Evolutionary conservation across 2,888 invertebrate genomes (phyloP), one percentile per base, ranked within the genome.

Genomic region (Sphaerophoria taeniata): DNA sequence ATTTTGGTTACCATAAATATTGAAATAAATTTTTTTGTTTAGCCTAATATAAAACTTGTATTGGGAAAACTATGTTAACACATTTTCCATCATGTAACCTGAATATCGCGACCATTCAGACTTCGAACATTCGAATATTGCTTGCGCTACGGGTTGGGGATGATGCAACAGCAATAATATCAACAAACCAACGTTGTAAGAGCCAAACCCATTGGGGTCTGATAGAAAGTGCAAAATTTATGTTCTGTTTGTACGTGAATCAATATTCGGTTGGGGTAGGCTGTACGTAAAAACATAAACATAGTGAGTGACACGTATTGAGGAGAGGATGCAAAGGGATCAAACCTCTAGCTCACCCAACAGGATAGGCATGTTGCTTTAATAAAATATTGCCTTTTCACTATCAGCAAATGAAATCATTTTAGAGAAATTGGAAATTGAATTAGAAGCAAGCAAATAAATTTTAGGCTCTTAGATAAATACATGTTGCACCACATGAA

Each of bases 41-140:
- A 7, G 9, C 12, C 12, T 43, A 11, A 43, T 43, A 12, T 6
- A 11, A 9, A 9, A 43, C 9, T 43, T 7, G 47, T 7, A 63
- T 49, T 34, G 24, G 51, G 65, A 53, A 43, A 73, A 65, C 63
- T 63, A 33, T 75, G 80, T 75, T 80, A 70, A 81, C 70, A 81
- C 80, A 65, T 70, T 53, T 71, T 11, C 9, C 80, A 81, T 70
- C 80, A 81, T 70, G 76, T 81, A 76, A 81, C 75, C 75, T 58
- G 49, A 45, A 31, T 58, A 49, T 33, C 49, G 24, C 24, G 24
- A 24, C 24, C 24, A 24, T 24, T 24, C 24, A 24, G 2, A 24
- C 24, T 24, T 24, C n/a, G 24, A 24, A 24, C 24, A 24, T 24
- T 24, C 1, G 24, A 24, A 24, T 24, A 43, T 55, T 33, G 55